Base-by-base conservation (phyloP, 2,888 invertebrate species). In the Platerodrilus igneus region DNA sequence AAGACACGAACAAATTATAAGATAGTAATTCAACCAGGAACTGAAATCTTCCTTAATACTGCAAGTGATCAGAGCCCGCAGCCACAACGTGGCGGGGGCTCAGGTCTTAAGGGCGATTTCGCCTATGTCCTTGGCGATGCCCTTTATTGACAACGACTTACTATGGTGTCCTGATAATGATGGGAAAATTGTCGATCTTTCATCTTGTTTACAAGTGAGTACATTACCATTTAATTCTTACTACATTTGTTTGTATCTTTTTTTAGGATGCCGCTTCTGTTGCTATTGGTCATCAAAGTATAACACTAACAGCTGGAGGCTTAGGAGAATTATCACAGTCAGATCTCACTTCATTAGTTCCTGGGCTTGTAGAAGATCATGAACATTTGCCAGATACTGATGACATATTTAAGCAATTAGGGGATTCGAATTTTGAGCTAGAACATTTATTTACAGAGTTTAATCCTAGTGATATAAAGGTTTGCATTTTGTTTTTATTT, bases 141-240 rank as follows among this genome's bases (percentile, higher is more conserved):
- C 91, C 77, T 92, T 91, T 79, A 90, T 92, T 74, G 91, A 92
- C 77, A 91, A 92, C 79, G 91, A 92, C 70, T 78, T 91, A 61
- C 75, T 86, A 68, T 92, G 92, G 92, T 87, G 90, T 77, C 88
- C 89, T 65, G 91, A 91, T 77, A 90, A 89, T 74, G 91, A 91
- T 75, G 89, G 89, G 70, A 90, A 89, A 71, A 89, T 91, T 83
- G 89, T 90, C 63, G 91, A 91, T 68, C 78, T 91, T 66, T 84
- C 88, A 58, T 83, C 84, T 69, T 90, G 90, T 74, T 79, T 91
- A 63, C 86, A 86, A 79, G 90, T 88, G 66, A 67, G 66, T 64
- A 46, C 22, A 29, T 4, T 9, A 1, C 27, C 7, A 14, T 20
- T 11, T 23, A 23, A 8, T 9, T 11, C 13, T 7, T 10, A 15